Evolutionary conservation across 2,113 vertebrate genomes (phyloP).

Genomic region (Holacanthus passer): DNA sequence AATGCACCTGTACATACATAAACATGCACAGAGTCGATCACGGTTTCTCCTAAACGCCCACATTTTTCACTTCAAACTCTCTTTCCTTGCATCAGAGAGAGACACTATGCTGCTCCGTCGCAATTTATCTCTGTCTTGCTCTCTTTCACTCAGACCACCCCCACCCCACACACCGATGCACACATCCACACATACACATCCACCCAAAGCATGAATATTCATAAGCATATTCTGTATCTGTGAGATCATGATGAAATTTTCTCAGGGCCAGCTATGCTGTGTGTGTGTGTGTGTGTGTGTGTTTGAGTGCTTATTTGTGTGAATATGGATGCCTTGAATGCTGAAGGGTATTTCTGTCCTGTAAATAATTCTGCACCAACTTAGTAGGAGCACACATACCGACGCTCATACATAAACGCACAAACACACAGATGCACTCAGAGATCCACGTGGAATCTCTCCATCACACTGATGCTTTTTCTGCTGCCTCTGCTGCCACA

Average conservation of each 20-base stretch:
- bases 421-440: conserved; percentile 26
- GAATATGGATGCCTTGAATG: conserved; percentile 46
- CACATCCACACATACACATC: conserved; percentile 12
- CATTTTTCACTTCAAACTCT: neutral
- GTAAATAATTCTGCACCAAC: conserved; percentile 61
- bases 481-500: neutral
- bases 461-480: neutral
- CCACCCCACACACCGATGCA: neutral
- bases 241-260: conserved; percentile 60
- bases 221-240: conserved; percentile 40
- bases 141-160: conserved; percentile 19
- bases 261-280: conserved; percentile 39
- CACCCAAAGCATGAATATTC: conserved; percentile 61
- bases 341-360: conserved; percentile 57
- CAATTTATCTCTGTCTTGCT: conserved; percentile 21
- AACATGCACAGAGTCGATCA: neutral
- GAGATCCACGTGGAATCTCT: neutral
- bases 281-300: conserved; percentile 24
- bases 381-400: conserved; percentile 30
- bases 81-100: neutral
- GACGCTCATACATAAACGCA: conserved; percentile 25
- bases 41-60: neutral
- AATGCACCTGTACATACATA: neutral
- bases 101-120: neutral
- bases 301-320: conserved; percentile 29